Evolutionary conservation across 2,113 vertebrate species (phyloP), one percentile per base, ranked within the genome.

Genomic region (Channa argus): DNA sequence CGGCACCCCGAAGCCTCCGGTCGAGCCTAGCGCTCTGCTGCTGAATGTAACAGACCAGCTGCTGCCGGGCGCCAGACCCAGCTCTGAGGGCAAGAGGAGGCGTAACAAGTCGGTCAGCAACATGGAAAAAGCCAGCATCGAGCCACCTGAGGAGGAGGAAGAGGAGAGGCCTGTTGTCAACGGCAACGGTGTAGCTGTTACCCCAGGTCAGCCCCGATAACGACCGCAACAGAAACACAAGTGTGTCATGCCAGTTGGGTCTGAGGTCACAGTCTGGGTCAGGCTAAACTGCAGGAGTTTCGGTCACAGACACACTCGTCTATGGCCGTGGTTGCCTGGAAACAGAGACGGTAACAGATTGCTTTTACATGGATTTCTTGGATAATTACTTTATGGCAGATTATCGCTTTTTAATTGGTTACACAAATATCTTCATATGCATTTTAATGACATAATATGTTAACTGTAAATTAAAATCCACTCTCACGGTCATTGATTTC

Each of bases 51-150:
- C 96, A 73, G 97, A 98, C 77, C 96, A 97, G 94, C 95, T 97
- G 90, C 93, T 98, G 84, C 96, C 97, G 55, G 98, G 98, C 80
- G 95, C 96, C 88, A 96, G 96, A 92, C 96, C 97, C 84, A 97
- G 96, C 82, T 94, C 96, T 60, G 96, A 97, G 94, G 97, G 96
- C 89, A 99, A 99, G 88, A 94, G 97, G 74, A 98, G 96, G 84
- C 95, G 98, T 73, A 99, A 99, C 93, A 98, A 98, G 78, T 99
- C 97, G 36, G 97, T 99, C 88, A 99, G 96, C 94, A 97, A 98
- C 92, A 99, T 99, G 98, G 97, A 99, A 84, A 98, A 97, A 89
- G 95, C 97, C 43, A 95, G 96, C 84, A 93, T 98, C 79, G 97
- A 98, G 76, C 96, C 97, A 44, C 97, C 97, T 0, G 97, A 97